Percentiles rank a stretch among this genome's conserved stretches.
These are phyloP conservation scores for Cyanocitta stelleri DNA, from an alignment of 2,113 vertebrate genomes.

Conservation along the genomic window DNA sequence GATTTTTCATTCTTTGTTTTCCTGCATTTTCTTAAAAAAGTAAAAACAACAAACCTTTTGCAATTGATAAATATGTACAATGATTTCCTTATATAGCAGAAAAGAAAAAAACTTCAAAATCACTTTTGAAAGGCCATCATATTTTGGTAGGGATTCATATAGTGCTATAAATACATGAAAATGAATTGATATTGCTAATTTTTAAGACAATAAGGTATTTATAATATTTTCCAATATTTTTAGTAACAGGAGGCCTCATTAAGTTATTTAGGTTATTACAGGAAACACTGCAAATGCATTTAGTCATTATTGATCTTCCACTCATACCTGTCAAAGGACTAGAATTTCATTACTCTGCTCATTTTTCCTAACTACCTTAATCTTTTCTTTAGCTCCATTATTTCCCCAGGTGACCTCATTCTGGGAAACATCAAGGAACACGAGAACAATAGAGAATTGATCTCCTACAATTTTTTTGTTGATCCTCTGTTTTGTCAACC, in stretches of 20 bases:
- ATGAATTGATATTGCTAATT: not conserved
- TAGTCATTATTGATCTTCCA: constrained; percentile 28
- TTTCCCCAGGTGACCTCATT: constrained; percentile 12
- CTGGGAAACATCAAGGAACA: not conserved
- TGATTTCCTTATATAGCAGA: not conserved
- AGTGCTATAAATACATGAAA: not conserved
- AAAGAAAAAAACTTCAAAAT: not conserved
- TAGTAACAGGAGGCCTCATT: constrained; percentile 11
- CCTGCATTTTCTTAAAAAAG: not conserved
- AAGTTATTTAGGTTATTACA: constrained; percentile 19
- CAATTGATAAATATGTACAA: not conserved
- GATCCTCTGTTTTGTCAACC: not conserved
- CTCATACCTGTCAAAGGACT: constrained; percentile 25
- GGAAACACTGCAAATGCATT: not conserved
- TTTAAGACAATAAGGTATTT: not conserved
- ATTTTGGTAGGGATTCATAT: not conserved
- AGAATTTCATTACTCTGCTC: constrained; percentile 25
- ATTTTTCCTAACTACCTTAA: constrained; percentile 30
- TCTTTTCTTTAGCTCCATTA: not conserved
- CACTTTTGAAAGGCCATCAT: not conserved
- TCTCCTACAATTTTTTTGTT: not conserved
- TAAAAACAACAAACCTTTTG: not conserved
- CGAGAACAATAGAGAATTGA: not conserved
- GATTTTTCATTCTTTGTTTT: not conserved
- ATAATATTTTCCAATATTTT: not conserved